Conservation (phyloP, 2,888 invertebrate genomes). For the Oscheius sp. region DNA sequence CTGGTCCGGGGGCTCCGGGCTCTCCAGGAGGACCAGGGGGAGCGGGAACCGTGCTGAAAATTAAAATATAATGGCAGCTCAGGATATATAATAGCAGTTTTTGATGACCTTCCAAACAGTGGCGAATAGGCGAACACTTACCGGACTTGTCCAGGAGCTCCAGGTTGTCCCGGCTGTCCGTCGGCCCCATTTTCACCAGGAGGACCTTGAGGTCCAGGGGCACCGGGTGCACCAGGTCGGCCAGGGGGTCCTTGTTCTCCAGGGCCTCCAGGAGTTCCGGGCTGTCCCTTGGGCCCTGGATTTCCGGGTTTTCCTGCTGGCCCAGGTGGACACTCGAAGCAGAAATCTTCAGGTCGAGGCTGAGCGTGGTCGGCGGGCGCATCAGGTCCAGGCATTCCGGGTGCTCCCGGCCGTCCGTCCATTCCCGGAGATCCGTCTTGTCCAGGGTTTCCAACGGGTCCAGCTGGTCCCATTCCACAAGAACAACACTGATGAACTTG, state of each 20-base stretch:
- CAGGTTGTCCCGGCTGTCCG: slow-evolving; percentile 55
- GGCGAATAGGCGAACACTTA: too few species aligned
- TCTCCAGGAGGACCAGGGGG: slow-evolving; percentile 63
- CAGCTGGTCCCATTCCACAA: slow-evolving; percentile 58
- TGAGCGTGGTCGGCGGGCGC: slow-evolving; percentile 55
- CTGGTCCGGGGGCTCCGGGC: slow-evolving; percentile 53
- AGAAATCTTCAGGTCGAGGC: slow-evolving; percentile 59
- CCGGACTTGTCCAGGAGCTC: slow-evolving; percentile 56
- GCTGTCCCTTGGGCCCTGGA: slow-evolving; percentile 63
- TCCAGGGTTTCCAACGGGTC: slow-evolving; percentile 47
- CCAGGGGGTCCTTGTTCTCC: slow-evolving; percentile 64
- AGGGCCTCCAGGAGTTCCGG: slow-evolving; percentile 47
- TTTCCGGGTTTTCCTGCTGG: slow-evolving; percentile 64
- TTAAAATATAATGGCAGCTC: too few species aligned
- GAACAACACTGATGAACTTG: slow-evolving; percentile 61
- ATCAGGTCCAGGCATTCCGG: slow-evolving; percentile 61
- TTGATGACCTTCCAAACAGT: too few species aligned
- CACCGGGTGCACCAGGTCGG: slow-evolving; percentile 62
- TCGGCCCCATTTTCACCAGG: slow-evolving; percentile 60
- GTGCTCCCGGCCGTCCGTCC: slow-evolving; percentile 55
- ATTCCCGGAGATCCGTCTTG: slow-evolving; percentile 55
- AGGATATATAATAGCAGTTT: too few species aligned
- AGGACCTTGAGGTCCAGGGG: slow-evolving; percentile 65
- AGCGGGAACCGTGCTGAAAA: slow-evolving; percentile 57
- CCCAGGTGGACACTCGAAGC: slow-evolving; percentile 62